Conservation (phyloP, 2,888 invertebrate species). For the Eucriotettix oculatus region DNA sequence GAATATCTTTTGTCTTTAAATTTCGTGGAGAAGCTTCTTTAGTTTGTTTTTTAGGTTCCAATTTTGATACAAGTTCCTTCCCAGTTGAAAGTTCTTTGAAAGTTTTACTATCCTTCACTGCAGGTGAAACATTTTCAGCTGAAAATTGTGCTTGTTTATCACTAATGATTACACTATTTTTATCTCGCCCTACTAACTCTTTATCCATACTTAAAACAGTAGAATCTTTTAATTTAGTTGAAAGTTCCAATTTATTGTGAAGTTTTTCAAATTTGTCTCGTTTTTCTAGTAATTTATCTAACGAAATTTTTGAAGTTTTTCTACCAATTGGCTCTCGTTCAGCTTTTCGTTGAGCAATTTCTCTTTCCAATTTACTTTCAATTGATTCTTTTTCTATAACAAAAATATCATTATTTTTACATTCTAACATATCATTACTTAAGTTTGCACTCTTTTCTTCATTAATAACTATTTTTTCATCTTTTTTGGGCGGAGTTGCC, state of each 20-base stretch:
- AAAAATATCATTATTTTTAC: not conserved
- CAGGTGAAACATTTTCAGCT: not conserved
- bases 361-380: slow-evolving; percentile 24
- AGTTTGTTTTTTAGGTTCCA: not conserved
- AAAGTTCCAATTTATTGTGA: too few species aligned
- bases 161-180: not conserved
- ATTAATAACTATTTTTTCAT: not conserved
- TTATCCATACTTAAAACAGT: not conserved
- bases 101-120: not conserved
- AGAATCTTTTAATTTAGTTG: not conserved
- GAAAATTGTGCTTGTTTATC: too few species aligned
- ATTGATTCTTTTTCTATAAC: slow-evolving; percentile 2
- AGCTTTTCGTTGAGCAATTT: slow-evolving; percentile 24
- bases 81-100: not conserved
- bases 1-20: not conserved
- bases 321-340: slow-evolving; percentile 25
- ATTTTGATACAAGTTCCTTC: not conserved
- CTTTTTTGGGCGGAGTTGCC: not conserved
- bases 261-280: slow-evolving; percentile 4
- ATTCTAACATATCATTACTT: not conserved
- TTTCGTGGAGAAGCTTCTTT: not conserved
- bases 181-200: not conserved
- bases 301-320: slow-evolving; percentile 29
- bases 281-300: slow-evolving; percentile 37
- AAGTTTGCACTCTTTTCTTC: not conserved